Conservation (phyloP, 2,113 vertebrate genomes). For the Platanista minor region DNA sequence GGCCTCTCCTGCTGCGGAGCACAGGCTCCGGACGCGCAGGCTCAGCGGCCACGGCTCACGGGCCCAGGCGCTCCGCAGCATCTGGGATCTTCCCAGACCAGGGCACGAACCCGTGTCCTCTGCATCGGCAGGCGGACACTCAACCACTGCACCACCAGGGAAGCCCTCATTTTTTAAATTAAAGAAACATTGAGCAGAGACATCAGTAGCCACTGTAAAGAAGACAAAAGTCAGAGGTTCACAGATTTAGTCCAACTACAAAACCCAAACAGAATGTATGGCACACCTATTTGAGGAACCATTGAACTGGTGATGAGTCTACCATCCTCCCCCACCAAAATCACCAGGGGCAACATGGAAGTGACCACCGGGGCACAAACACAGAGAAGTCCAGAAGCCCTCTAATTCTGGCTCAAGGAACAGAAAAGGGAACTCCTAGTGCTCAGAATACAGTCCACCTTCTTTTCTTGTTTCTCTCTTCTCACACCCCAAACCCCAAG, state of each 20-base stretch:
- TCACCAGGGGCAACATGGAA: background rate
- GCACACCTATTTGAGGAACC: background rate
- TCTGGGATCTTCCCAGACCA: too few species aligned
- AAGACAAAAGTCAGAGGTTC: background rate
- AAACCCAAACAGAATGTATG: background rate
- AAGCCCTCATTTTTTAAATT: background rate
- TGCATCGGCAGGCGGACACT: too few species aligned
- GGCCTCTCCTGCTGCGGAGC: too few species aligned
- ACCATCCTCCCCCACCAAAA: background rate
- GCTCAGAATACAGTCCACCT: background rate
- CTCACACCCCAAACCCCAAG: background rate
- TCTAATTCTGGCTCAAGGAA: background rate
- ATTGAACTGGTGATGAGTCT: background rate
- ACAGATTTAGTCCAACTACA: background rate
- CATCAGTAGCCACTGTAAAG: background rate
- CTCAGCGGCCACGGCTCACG: too few species aligned
- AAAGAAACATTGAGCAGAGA: background rate
- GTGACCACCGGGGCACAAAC: background rate
- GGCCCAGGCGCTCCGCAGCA: too few species aligned
- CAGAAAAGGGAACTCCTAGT: background rate
- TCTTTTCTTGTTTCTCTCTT: background rate
- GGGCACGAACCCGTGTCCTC: too few species aligned
- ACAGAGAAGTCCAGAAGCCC: background rate
- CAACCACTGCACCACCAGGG: too few species aligned
- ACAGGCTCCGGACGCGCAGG: too few species aligned